Percentiles rank a stretch among this genome's conserved stretches.
Conservation (phyloP, 2,797 vertebrate species). For the Malurus splendens region DNA sequence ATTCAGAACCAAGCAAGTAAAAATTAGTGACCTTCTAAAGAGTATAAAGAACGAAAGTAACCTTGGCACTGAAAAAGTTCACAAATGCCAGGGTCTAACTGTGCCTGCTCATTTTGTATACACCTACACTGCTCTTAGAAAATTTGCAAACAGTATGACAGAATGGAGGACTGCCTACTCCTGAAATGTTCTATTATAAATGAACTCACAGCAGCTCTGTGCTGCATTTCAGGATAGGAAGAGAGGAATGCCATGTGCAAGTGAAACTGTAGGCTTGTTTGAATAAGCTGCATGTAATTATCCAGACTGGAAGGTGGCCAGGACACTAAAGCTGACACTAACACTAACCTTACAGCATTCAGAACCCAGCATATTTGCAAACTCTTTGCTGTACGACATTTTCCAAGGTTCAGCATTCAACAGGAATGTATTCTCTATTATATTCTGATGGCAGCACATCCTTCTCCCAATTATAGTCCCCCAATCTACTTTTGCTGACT, state of each 20-base stretch:
- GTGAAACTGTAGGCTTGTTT: constrained; percentile 11
- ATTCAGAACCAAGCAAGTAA: not conserved
- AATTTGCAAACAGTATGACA: constrained; percentile 5
- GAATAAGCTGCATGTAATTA: constrained; percentile 26
- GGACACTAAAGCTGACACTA: not conserved
- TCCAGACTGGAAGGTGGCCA: constrained; percentile 36
- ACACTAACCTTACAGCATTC: not conserved
- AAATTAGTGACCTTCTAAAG: constrained; percentile 5
- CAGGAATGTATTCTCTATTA: not conserved
- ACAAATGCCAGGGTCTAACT: not conserved
- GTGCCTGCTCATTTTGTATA: not conserved
- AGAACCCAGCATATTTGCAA: not conserved
- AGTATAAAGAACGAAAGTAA: not conserved
- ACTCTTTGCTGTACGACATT: not conserved
- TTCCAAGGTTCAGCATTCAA: not conserved
- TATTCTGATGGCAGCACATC: not conserved
- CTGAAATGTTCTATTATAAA: not conserved
- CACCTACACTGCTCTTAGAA: not conserved
- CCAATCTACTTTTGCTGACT: not conserved
- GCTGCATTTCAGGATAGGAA: not conserved
- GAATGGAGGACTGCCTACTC: not conserved
- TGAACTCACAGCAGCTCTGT: not conserved
- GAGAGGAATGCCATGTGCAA: not conserved
- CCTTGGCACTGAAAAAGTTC: not conserved
- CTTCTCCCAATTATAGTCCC: not conserved